Percentiles rank a stretch among this genome's conserved stretches.
Conservation (phyloP, 2,888 invertebrate species). For the Auanema freiburgensis region DNA sequence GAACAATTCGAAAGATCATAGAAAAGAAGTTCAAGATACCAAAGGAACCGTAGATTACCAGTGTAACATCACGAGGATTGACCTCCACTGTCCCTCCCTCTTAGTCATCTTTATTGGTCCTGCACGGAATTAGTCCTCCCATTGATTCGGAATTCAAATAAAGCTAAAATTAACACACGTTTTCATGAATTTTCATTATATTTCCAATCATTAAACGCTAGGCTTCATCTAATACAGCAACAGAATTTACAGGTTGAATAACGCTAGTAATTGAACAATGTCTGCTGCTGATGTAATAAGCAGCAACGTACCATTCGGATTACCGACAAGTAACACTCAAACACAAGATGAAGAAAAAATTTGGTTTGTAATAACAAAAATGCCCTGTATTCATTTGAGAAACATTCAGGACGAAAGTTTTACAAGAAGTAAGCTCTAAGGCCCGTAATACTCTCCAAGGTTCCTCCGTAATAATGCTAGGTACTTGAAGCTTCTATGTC, state of each 20-base stretch:
- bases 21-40: too few species aligned
- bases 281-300: too few species aligned
- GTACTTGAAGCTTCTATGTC: slow-evolving; percentile 18
- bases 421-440: slow-evolving; percentile 54
- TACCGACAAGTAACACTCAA: slow-evolving; percentile 6
- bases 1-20: too few species aligned
- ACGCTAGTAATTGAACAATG: too few species aligned
- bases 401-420: slow-evolving; percentile 47
- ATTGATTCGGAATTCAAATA: slow-evolving; percentile 6
- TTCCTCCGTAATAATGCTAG: slow-evolving; percentile 52
- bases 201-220: too few species aligned
- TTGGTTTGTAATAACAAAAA: slow-evolving; percentile 14
- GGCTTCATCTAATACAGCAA: too few species aligned
- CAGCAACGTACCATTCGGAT: slow-evolving; percentile 2
- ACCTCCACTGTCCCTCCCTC: background rate
- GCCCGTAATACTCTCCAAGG: slow-evolving; percentile 45
- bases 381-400: background rate
- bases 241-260: too few species aligned
- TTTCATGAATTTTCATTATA: slow-evolving; percentile 9
- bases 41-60: too few species aligned
- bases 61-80: background rate
- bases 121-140: background rate
- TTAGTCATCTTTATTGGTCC: background rate
- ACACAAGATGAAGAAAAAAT: slow-evolving; percentile 19
- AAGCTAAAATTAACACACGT: slow-evolving; percentile 22